Percentiles rank a stretch among this genome's conserved stretches.
Evolutionary conservation across 2,888 invertebrate species (phyloP).

Genomic region (Halocaridina rubra): DNA sequence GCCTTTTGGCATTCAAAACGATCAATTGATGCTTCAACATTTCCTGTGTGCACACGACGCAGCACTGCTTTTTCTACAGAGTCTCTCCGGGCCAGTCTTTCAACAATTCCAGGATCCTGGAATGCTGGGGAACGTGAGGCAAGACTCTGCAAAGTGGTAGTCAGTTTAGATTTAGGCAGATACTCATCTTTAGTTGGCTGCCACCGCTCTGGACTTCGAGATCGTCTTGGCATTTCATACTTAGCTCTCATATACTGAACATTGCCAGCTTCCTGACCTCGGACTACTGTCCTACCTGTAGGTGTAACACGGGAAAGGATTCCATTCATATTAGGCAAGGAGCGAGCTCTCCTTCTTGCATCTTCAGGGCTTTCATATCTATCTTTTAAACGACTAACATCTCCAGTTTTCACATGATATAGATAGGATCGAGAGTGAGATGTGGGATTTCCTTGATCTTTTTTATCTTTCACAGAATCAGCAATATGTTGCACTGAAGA

Average conservation of each 20-base stretch:
- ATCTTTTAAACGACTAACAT: slow-evolving; percentile 49
- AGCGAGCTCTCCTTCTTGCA: slow-evolving; percentile 45
- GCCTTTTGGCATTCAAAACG: slow-evolving; percentile 36
- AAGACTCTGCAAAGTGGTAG: slow-evolving; percentile 47
- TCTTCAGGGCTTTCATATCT: slow-evolving; percentile 57
- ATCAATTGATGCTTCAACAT: slow-evolving; percentile 50
- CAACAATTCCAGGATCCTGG: slow-evolving; percentile 52
- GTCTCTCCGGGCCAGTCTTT: slow-evolving; percentile 50
- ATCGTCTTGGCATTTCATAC: slow-evolving; percentile 53
- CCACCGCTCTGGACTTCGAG: slow-evolving; percentile 60
- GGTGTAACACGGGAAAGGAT: slow-evolving; percentile 57
- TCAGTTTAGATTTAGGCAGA: slow-evolving; percentile 56
- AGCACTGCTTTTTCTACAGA: slow-evolving; percentile 59
- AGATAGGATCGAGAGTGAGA: slow-evolving; percentile 58
- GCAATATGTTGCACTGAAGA: slow-evolving; percentile 32
- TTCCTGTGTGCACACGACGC: slow-evolving; percentile 58
- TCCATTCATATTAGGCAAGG: slow-evolving; percentile 51
- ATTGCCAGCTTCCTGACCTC: slow-evolving; percentile 59
- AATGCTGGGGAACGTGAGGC: slow-evolving; percentile 49
- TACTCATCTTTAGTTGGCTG: slow-evolving; percentile 57
- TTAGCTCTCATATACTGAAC: slow-evolving; percentile 52
- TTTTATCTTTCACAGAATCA: slow-evolving; percentile 17
- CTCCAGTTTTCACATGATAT: slow-evolving; percentile 61
- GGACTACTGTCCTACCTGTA: slow-evolving; percentile 44
- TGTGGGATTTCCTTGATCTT: slow-evolving; percentile 16